Percentiles rank a stretch among this genome's conserved stretches.
Conservation (phyloP, 2,113 vertebrate genomes). For the Drymodes brunneopygia region DNA sequence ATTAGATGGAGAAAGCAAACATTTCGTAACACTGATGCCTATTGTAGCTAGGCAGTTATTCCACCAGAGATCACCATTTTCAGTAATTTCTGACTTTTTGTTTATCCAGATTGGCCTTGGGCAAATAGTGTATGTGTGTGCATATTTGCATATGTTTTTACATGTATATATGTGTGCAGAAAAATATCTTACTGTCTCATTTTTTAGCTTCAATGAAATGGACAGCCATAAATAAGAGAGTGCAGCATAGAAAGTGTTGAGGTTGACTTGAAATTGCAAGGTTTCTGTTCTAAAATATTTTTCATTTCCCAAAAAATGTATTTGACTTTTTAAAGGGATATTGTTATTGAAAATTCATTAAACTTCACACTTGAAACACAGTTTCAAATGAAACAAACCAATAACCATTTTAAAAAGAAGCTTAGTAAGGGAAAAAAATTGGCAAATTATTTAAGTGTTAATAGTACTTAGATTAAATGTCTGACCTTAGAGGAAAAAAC, state of each 20-base stretch:
- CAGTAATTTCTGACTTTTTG: not conserved
- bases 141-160: not conserved
- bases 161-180: rapidly evolving
- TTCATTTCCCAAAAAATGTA: not conserved
- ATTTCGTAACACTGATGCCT: not conserved
- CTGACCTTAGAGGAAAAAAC: not conserved
- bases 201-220: not conserved
- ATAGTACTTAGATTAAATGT: not conserved
- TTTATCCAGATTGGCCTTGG: not conserved
- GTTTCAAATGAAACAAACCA: not conserved
- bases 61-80: not conserved
- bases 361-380: not conserved
- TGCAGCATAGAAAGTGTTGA: not conserved
- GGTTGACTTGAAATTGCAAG: not conserved
- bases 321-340: not conserved
- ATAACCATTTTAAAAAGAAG: not conserved
- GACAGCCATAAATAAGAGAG: not conserved
- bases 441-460: not conserved
- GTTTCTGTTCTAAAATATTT: not conserved
- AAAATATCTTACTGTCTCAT: not conserved
- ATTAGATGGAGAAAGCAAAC: not conserved
- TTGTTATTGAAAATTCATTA: not conserved
- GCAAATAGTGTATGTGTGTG: not conserved
- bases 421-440: not conserved
- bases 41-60: not conserved